Conservation (phyloP, 2,113 vertebrate genomes). For the Plestiodon gilberti region DNA sequence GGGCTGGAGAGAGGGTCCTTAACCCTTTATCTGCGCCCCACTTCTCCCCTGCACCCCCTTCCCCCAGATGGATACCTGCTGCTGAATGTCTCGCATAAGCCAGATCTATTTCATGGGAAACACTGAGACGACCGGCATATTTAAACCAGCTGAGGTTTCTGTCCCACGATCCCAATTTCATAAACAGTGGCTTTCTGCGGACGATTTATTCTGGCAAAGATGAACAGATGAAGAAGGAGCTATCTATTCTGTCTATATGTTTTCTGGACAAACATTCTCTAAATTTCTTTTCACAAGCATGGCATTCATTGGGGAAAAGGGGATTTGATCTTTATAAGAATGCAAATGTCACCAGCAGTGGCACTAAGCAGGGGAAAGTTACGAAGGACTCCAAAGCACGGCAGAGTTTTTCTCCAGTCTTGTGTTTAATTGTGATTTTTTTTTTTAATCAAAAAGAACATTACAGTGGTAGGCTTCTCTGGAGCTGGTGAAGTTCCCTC, state of each 20-base stretch:
- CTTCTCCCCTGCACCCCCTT: neutral
- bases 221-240: conserved; percentile 7
- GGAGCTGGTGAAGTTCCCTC: neutral
- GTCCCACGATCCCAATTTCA: neutral
- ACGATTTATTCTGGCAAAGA: conserved; percentile 5
- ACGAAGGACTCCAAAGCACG: neutral
- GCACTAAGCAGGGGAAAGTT: neutral
- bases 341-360: conserved; percentile 5
- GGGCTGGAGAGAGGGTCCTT: neutral
- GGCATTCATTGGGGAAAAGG: neutral
- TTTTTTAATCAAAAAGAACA: neutral
- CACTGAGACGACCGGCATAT: neutral
- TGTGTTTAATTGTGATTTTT: neutral
- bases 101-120: neutral
- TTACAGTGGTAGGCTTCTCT: neutral
- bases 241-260: neutral
- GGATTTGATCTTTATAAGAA: conserved; percentile 15
- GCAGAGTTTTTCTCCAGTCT: neutral
- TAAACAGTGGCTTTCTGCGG: conserved; percentile 11
- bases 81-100: neutral
- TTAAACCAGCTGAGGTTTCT: neutral
- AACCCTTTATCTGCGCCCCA: neutral
- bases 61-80: neutral
- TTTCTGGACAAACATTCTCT: conserved; percentile 10
- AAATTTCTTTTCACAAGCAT: neutral